Conservation (phyloP, 2,888 invertebrate genomes). For the Lepetodrilus schrolli region DNA sequence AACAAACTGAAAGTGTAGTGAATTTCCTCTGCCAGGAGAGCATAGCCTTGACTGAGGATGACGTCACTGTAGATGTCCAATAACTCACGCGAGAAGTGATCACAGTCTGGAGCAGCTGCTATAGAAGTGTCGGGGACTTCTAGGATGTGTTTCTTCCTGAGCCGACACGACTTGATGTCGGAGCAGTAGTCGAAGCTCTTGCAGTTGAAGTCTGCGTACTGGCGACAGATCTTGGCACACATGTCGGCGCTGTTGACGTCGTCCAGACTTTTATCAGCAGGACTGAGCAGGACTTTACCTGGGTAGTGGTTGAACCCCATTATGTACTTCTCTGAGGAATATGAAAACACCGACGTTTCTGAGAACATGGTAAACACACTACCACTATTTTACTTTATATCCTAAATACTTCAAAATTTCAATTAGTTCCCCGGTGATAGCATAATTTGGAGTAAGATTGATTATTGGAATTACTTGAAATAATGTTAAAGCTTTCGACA, state of each 20-base stretch:
- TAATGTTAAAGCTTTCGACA: too few species aligned
- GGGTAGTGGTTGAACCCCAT: conserved; percentile 48
- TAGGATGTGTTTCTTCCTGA: conserved; percentile 44
- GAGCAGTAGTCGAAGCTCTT: conserved; percentile 51
- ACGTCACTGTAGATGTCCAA: too few species aligned
- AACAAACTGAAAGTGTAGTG: too few species aligned
- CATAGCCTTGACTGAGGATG: too few species aligned
- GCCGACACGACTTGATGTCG: conserved; percentile 40
- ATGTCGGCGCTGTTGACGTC: conserved; percentile 40
- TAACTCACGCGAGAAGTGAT: conserved; percentile 50
- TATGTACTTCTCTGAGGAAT: conserved; percentile 51
- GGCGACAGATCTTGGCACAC: conserved; percentile 53
- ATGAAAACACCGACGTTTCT: too few species aligned
- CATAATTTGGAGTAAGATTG: too few species aligned
- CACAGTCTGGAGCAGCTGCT: conserved; percentile 35
- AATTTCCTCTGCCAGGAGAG: too few species aligned
- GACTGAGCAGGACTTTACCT: conserved; percentile 42
- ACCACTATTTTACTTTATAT: too few species aligned
- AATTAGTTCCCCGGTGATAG: too few species aligned
- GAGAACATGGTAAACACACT: too few species aligned
- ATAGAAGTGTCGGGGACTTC: conserved; percentile 38
- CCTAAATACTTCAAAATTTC: too few species aligned
- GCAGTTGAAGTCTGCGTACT: conserved; percentile 40
- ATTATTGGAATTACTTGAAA: too few species aligned
- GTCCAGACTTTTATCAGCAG: conserved; percentile 41